A percentile compares a stretch with the other conserved stretches of the same genome.
These are phyloP conservation scores for Myathropa florea DNA, from an alignment of 2,888 invertebrate species.

Conservation along the genomic window DNA sequence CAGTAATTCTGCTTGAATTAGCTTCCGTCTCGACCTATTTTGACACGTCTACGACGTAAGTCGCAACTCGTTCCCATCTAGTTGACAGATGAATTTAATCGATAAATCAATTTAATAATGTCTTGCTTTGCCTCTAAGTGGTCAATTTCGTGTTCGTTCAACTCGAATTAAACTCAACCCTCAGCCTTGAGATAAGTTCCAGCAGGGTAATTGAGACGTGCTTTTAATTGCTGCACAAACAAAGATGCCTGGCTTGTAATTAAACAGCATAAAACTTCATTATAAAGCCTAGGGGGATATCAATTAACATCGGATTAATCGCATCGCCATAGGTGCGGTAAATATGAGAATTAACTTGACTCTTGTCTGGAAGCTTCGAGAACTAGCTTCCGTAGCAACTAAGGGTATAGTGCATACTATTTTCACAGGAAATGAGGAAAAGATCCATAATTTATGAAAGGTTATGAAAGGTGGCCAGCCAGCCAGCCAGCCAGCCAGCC, in stretches of 20 bases:
- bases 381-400: no score
- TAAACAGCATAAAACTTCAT: background rate
- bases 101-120: background rate
- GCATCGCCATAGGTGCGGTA: no score
- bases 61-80: background rate
- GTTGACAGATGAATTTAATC: background rate
- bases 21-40: background rate
- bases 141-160: background rate
- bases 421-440: no score
- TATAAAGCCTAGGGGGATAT: background rate
- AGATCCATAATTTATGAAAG: no score
- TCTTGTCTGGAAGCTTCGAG: no score
- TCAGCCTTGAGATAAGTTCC: background rate
- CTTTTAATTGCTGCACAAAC: background rate
- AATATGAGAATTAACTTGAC: no score
- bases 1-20: background rate
- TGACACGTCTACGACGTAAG: background rate
- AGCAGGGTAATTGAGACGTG: background rate
- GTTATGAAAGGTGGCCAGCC: no score
- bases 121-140: background rate
- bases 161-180: background rate
- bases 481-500: no score
- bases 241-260: background rate
- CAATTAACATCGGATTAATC: background rate
- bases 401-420: no score